A percentile compares a stretch with the other conserved stretches of the same genome.
phyloP scores from a whole-genome alignment of 2,113 vertebrate genomes.

The Aspiorhynchus laticeps region DNA sequence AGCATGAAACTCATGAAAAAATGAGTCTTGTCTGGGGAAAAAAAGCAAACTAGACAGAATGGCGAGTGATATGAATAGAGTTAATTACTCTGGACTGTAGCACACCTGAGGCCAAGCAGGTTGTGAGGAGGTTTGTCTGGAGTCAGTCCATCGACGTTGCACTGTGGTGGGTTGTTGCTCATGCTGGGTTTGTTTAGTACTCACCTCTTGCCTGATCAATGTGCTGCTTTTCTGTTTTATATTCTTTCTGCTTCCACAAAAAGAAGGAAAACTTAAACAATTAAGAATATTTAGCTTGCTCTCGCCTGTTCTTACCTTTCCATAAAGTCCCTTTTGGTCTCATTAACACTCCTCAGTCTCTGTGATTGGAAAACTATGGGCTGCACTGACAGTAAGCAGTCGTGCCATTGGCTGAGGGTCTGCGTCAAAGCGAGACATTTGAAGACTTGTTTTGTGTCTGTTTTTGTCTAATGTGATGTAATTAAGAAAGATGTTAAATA shows the following conservation, averaged over 20 bases:
- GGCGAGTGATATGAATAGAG: conserved; percentile 36
- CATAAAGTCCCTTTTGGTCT: not conserved
- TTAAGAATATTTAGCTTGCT: conserved; percentile 2
- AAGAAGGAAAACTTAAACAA: not conserved
- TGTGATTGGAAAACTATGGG: conserved; percentile 10
- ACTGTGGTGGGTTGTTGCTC: conserved; percentile 37
- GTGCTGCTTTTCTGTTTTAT: conserved; percentile 39
- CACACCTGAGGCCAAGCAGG: conserved; percentile 26
- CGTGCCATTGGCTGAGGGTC: conserved; percentile 13
- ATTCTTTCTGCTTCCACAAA: conserved; percentile 46
- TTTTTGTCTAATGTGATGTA: not conserved
- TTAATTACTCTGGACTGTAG: conserved; percentile 43
- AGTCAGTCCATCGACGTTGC: conserved; percentile 36
- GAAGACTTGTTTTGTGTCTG: not conserved
- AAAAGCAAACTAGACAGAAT: not conserved
- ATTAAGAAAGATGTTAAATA: not conserved
- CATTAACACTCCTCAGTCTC: not conserved
- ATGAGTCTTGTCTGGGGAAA: not conserved
- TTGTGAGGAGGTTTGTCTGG: conserved; percentile 41
- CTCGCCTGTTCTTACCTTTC: conserved; percentile 21
- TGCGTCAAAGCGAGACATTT: not conserved
- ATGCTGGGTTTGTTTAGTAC: conserved; percentile 54
- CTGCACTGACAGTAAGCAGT: not conserved
- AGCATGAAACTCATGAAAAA: not conserved
- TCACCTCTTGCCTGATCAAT: conserved; percentile 50